Evolutionary conservation across 2,888 invertebrate genomes (phyloP).

Genomic region (Notodonta dromedarius): DNA sequence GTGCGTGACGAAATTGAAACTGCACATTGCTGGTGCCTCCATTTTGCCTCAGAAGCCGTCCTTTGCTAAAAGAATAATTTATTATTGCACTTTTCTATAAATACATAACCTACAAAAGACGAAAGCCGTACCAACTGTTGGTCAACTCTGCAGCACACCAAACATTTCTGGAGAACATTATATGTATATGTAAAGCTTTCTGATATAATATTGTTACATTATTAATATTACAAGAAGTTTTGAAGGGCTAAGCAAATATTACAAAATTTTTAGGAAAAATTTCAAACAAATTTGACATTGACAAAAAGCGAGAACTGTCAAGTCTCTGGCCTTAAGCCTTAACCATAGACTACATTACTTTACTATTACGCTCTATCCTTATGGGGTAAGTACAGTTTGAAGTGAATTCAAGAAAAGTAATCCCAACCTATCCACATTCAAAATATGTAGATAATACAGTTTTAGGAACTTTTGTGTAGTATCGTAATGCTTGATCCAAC

Average conservation of each 20-base stretch:
- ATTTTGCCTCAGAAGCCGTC: slow-evolving; percentile 46
- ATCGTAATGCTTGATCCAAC: too few relatives aligned
- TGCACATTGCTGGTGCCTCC: slow-evolving; percentile 44
- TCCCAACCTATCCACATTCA: too few relatives aligned
- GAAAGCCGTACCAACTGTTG: slow-evolving; percentile 59
- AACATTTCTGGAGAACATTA: slow-evolving; percentile 75
- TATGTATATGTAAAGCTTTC: slow-evolving; percentile 42
- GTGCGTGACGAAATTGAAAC: slow-evolving; percentile 61
- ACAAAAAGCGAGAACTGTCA: neutral
- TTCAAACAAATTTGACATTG: slow-evolving; percentile 28
- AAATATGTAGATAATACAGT: too few relatives aligned
- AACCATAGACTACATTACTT: too few relatives aligned
- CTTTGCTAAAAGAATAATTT: slow-evolving; percentile 45
- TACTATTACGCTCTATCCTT: too few relatives aligned
- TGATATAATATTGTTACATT: slow-evolving; percentile 53
- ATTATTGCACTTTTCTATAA: slow-evolving; percentile 7
- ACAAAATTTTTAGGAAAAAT: slow-evolving; percentile 42
- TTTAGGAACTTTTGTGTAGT: too few relatives aligned
- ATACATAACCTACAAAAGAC: slow-evolving; percentile 15
- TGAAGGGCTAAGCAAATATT: slow-evolving; percentile 25
- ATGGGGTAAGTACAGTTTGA: neutral
- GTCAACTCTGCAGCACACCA: slow-evolving; percentile 67
- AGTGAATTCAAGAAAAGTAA: too few relatives aligned
- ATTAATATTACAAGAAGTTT: slow-evolving; percentile 35
- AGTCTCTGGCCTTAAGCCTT: too few relatives aligned